Percentiles rank a stretch among this genome's conserved stretches.
These are phyloP conservation scores for Sclerurus mexicanus DNA, from an alignment of 2,113 vertebrate species.

Conservation along the genomic window DNA sequence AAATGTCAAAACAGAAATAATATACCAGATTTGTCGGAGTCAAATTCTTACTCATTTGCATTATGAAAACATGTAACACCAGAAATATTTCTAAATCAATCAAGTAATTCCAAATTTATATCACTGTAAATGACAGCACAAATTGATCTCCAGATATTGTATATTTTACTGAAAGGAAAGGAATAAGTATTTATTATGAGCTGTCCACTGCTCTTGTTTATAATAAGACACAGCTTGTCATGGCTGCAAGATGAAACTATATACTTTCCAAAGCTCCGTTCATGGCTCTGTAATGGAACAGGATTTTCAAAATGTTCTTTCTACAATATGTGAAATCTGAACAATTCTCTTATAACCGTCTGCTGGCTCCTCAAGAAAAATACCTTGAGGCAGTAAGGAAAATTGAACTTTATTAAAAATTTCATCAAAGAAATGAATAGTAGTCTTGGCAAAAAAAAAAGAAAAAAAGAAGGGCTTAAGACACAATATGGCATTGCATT, in stretches of 20 bases:
- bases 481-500: not conserved
- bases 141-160: not conserved
- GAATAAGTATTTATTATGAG: not conserved
- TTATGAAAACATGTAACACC: not conserved
- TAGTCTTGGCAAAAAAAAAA: not conserved
- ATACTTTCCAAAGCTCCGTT: not conserved
- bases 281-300: not conserved
- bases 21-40: not conserved
- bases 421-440: not conserved
- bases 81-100: not conserved
- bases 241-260: not conserved
- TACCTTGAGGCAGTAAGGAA: constrained; percentile 36
- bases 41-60: not conserved
- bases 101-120: not conserved
- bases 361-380: constrained; percentile 8
- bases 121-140: not conserved
- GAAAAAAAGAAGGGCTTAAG: not conserved
- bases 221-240: not conserved
- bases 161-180: not conserved
- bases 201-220: not conserved
- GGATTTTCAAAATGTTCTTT: not conserved
- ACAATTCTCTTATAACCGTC: not conserved
- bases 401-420: constrained; percentile 48
- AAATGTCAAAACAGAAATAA: constrained; percentile 31
- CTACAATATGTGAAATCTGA: not conserved